Base-by-base conservation (phyloP, 1,140 invertebrate genomes). In the Mercenaria mercenaria region DNA sequence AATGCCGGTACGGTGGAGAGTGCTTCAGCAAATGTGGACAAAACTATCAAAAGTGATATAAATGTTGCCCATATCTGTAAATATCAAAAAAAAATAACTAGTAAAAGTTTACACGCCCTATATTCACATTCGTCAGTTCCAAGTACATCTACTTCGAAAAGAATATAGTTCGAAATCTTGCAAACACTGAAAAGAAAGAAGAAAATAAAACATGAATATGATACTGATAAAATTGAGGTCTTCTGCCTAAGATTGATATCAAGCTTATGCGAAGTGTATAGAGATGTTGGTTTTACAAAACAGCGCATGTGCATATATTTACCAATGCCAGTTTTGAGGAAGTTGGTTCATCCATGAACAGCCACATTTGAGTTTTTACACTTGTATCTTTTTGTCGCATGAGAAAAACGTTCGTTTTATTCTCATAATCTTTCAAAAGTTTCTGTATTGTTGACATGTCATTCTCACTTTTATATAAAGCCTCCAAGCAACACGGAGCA, bases 401-500 rank as follows among this genome's bases (percentile, higher is more conserved):
- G 1, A 47, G 13, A 26, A 13, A 41, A 8, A 43, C 39, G n/a
- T 47, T 76, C 47, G 72, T 20, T n/a, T 39, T 76, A 1, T 50
- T 3, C 18, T 47, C 4, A 76, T 39, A 69, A 29, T 39, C 29
- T 29, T 69, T n/a, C 0, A 84, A 15, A 1, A 84, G 37, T 15
- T 47, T 26, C 18, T 67, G 15, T 11, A 84, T 39, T 11, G 81
- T 84, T 20, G 20, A 26, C n/a, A 50, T 34, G 20, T 84, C 81
- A 29, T 67, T 41, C 11, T 59, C 50, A 39, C 81, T 50, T 29
- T 43, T 18, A 72, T 85, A 85, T 15, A 74, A 47, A 18, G 61
- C 67, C 23, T 85, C 39, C 85, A 74, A 88, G 34, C 88, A 90
- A 67, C 88, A 90, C 29, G 81, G 80, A 23, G 67, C 77, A 10